phyloP scores from a whole-genome alignment of 2,797 vertebrate genomes.

The Discoglossus pictus region DNA sequence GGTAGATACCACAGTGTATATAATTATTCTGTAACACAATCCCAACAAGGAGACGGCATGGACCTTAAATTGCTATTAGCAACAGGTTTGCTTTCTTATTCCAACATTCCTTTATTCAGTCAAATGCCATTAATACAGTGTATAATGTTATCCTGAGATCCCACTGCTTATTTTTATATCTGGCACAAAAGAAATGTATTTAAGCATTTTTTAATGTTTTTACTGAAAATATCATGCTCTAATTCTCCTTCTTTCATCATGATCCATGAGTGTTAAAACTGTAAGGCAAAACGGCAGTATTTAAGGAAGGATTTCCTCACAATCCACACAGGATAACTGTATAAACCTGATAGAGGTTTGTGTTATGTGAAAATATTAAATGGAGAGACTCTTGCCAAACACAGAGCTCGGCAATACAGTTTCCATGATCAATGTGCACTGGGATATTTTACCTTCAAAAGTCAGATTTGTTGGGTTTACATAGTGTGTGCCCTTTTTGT shows the following conservation, averaged over 20 bases:
- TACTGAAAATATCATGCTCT: slow-evolving; percentile 4
- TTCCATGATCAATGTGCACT: not conserved
- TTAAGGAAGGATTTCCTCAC: slow-evolving; percentile 13
- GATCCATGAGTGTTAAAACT: not conserved
- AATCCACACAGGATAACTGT: not conserved
- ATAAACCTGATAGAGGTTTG: not conserved
- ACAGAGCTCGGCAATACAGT: not conserved
- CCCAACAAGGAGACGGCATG: slow-evolving; percentile 9
- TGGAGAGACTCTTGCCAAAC: slow-evolving; percentile 2
- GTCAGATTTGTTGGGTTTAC: too few species aligned
- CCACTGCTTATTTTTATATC: not conserved
- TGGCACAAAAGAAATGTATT: not conserved
- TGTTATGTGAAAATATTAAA: slow-evolving; percentile 12
- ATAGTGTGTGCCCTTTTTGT: not conserved
- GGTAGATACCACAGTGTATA: slow-evolving; percentile 29
- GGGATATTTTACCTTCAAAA: too few species aligned
- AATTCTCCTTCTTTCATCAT: not conserved
- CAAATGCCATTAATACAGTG: not conserved
- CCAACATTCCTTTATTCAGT: slow-evolving; percentile 1
- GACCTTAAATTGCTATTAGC: slow-evolving; percentile 3
- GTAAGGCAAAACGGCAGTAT: not conserved
- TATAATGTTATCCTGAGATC: not conserved
- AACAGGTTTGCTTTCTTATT: slow-evolving; percentile 1
- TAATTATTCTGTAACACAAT: slow-evolving; percentile 22
- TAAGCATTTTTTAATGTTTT: slow-evolving; percentile 13